phyloP scores from a whole-genome alignment of 2,113 vertebrate species.

The Nymphicus hollandicus region DNA sequence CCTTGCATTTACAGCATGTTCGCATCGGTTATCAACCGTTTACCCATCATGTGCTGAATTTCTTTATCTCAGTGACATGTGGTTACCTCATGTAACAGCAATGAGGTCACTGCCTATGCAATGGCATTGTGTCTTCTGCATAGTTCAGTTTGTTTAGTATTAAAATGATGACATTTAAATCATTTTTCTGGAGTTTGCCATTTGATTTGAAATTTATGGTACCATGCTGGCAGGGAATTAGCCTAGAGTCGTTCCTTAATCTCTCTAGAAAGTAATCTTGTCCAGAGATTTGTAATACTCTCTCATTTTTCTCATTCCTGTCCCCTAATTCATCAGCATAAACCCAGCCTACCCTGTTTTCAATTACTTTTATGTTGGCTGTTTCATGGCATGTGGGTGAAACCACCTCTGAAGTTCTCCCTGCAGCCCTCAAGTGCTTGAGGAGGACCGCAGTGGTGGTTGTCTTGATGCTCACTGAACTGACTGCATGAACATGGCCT shows the following conservation, averaged over 20 bases:
- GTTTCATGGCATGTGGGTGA: rapidly evolving
- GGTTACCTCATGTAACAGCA: neutral
- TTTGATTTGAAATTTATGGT: slow-evolving; percentile 2
- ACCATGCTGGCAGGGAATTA: neutral
- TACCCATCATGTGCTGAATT: neutral
- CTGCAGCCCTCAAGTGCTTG: neutral
- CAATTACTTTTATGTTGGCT: neutral
- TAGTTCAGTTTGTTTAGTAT: slow-evolving; percentile 10
- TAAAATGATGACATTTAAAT: neutral
- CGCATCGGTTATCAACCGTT: neutral
- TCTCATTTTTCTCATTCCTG: neutral
- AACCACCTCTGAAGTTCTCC: neutral
- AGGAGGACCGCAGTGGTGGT: neutral
- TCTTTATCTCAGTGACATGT: neutral
- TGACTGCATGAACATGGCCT: neutral
- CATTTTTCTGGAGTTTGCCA: neutral
- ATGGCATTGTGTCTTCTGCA: neutral
- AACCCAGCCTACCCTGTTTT: neutral
- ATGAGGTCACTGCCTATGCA: neutral
- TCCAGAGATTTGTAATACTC: neutral
- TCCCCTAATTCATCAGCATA: neutral
- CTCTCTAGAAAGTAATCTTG: neutral
- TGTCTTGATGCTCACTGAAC: neutral
- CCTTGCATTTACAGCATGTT: neutral
- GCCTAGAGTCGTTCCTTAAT: neutral